phyloP scores from a whole-genome alignment of 2,888 invertebrate genomes.

The Sphinx pinastri region DNA sequence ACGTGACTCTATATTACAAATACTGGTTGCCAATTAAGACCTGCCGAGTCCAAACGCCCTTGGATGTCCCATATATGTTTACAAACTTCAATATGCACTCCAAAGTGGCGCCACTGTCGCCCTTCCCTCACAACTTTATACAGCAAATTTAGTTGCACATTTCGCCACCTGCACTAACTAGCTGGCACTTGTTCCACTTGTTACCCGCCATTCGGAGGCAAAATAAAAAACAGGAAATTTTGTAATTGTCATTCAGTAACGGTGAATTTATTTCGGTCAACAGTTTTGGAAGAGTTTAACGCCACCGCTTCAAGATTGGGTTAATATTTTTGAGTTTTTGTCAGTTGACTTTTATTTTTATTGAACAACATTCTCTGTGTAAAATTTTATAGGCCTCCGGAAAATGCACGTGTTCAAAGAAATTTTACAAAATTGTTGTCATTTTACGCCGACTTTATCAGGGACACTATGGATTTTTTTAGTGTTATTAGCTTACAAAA shows the following conservation, averaged over 20 bases:
- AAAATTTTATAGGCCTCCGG: too few species aligned
- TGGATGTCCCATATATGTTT: conserved; percentile 49
- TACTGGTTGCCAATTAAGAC: conserved; percentile 36
- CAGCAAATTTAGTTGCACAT: conserved; percentile 8
- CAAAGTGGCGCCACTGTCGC: not conserved
- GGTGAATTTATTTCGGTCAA: conserved; percentile 27
- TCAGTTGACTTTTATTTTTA: not conserved
- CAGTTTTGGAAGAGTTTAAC: not conserved
- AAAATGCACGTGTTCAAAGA: too few species aligned
- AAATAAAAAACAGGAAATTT: conserved; percentile 20
- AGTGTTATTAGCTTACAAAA: too few species aligned
- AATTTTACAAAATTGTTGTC: too few species aligned
- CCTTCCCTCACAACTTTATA: not conserved
- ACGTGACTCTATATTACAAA: not conserved
- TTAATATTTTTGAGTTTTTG: not conserved
- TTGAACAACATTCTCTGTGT: not conserved
- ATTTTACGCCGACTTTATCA: too few species aligned
- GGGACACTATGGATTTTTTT: too few species aligned
- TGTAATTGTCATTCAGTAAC: conserved; percentile 18
- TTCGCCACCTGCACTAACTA: not conserved
- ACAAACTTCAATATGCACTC: conserved; percentile 5
- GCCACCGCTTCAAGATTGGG: not conserved
- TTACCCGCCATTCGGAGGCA: not conserved
- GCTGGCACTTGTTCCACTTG: not conserved
- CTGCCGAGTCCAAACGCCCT: conserved; percentile 43